phyloP scores from a whole-genome alignment of 2,888 invertebrate genomes.

The Drosophila meridionalis region DNA sequence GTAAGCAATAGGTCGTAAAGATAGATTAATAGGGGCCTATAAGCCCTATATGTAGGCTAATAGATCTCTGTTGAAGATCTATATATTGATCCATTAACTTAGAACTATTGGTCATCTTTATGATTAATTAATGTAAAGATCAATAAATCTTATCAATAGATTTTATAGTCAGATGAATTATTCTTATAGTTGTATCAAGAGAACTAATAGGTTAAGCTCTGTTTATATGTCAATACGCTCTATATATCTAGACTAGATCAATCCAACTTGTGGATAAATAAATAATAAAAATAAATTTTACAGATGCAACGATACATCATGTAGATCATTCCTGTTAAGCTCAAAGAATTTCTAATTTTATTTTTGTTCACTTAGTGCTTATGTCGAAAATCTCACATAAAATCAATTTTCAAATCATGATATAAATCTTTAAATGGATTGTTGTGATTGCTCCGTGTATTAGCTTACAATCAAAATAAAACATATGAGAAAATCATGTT shows the following conservation, averaged over 20 bases:
- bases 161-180: background rate
- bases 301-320: background rate
- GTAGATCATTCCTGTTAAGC: background rate
- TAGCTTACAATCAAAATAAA: conserved; percentile 5
- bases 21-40: too few species aligned
- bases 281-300: background rate
- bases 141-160: background rate
- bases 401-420: background rate
- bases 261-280: background rate
- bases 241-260: background rate
- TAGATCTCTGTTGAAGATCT: too few species aligned
- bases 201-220: too few species aligned
- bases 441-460: background rate
- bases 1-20: too few species aligned
- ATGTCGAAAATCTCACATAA: background rate
- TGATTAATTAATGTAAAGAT: too few species aligned
- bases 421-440: conserved; percentile 3
- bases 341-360: background rate
- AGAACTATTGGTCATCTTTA: too few species aligned
- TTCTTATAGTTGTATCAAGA: too few species aligned
- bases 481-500: conserved; percentile 2
- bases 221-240: too few species aligned
- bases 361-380: background rate
- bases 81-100: too few species aligned
- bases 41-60: too few species aligned